Conservation (phyloP, 2,797 vertebrate species). For the Dryobates pubescens region DNA sequence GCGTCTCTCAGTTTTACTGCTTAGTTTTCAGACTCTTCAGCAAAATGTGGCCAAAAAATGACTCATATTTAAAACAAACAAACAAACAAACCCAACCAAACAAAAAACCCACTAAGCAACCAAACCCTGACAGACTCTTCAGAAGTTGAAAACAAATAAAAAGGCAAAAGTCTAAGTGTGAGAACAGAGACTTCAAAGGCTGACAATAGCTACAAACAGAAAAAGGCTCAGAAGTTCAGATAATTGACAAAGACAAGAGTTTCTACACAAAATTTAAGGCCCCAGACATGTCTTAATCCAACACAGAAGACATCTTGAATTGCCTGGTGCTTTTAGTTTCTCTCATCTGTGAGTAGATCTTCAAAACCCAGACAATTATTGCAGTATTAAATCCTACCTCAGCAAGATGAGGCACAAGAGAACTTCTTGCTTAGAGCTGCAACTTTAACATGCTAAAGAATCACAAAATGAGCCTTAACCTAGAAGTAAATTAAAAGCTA, state of each 20-base stretch:
- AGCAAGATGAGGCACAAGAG: conserved; percentile 11
- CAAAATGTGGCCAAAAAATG: background rate
- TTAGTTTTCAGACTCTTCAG: background rate
- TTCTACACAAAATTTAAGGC: background rate
- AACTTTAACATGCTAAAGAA: background rate
- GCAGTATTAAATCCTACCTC: conserved; percentile 23
- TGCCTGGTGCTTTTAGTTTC: background rate
- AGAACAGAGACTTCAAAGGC: background rate
- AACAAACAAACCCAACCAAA: background rate
- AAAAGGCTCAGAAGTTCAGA: background rate
- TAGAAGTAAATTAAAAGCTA: background rate
- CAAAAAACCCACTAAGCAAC: background rate
- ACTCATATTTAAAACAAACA: background rate
- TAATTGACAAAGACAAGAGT: background rate
- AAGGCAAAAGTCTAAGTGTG: background rate
- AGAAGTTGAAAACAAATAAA: background rate
- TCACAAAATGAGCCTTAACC: background rate
- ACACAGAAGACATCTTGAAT: background rate
- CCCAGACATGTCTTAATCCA: background rate
- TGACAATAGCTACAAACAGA: background rate
- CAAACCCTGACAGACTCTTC: background rate
- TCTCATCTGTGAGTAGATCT: background rate
- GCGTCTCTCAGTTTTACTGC: background rate
- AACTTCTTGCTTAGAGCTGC: background rate
- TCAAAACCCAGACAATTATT: conserved; percentile 34